phyloP scores from a whole-genome alignment of 2,113 vertebrate genomes.

The Gadus chalcogrammus region DNA sequence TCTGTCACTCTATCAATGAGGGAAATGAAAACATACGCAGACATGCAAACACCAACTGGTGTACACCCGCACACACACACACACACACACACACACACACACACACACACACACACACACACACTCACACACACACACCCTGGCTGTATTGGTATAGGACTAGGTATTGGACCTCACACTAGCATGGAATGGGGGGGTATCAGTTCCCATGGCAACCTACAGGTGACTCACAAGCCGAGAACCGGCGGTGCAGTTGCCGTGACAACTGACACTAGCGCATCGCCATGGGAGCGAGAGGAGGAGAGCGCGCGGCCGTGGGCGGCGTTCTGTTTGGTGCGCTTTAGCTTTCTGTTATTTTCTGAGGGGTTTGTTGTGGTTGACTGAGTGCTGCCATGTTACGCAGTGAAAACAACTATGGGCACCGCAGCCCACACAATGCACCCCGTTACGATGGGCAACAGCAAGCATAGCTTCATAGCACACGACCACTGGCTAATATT shows the following conservation, averaged over 20 bases:
- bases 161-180: neutral
- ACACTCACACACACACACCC: slow-evolving; percentile 6
- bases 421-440: neutral
- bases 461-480: neutral
- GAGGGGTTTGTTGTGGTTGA: slow-evolving; percentile 20
- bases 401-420: neutral
- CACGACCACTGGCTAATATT: neutral
- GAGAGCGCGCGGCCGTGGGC: slow-evolving; percentile 31
- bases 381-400: neutral
- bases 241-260: slow-evolving; percentile 52
- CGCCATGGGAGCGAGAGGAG: slow-evolving; percentile 24
- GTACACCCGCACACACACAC: neutral
- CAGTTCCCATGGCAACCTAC: slow-evolving; percentile 72
- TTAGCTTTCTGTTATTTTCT: slow-evolving; percentile 3
- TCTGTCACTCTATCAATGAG: no score
- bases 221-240: slow-evolving; percentile 56
- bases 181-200: slow-evolving; percentile 30
- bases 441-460: no score
- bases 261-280: slow-evolving; percentile 59
- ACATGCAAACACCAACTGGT: neutral
- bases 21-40: neutral
- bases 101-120: slow-evolving; percentile 8
- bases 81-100: neutral
- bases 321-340: slow-evolving; percentile 10
- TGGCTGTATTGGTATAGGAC: neutral